Percentiles rank a stretch among this genome's conserved stretches.
Conservation (phyloP, 2,888 invertebrate species). For the Hydriomena furcata region DNA sequence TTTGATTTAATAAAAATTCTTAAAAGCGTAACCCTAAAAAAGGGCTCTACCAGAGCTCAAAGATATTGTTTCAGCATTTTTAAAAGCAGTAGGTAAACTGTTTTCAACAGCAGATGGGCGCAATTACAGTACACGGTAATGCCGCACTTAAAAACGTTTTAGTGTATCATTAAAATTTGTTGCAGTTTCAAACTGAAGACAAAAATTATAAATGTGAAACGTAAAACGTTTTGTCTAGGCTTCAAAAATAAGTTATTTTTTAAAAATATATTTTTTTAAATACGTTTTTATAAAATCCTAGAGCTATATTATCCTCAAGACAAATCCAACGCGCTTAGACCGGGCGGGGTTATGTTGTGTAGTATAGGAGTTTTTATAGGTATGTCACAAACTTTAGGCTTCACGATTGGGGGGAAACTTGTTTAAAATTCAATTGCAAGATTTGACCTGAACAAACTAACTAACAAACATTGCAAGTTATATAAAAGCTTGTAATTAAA, state of each 20-base stretch:
- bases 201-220: constrained; percentile 28
- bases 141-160: constrained; percentile 71
- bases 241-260: constrained; percentile 7
- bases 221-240: constrained; percentile 7
- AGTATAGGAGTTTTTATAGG: too few species aligned
- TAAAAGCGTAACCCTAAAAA: constrained; percentile 2
- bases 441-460: too few species aligned
- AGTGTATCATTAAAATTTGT: constrained; percentile 49
- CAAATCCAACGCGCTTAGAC: too few species aligned
- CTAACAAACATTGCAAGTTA: too few species aligned
- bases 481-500: too few species aligned
- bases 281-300: too few species aligned
- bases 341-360: too few species aligned
- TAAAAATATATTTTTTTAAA: background rate
- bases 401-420: too few species aligned
- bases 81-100: constrained; percentile 24
- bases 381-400: too few species aligned
- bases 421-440: too few species aligned
- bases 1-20: too few species aligned
- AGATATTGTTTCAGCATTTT: constrained; percentile 7
- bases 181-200: constrained; percentile 41
- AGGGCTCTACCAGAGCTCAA: background rate
- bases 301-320: too few species aligned
- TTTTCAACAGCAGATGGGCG: constrained; percentile 57
- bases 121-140: constrained; percentile 51